Evolutionary conservation across 2,888 invertebrate species (phyloP).

Genomic region (Catocala fraxini): DNA sequence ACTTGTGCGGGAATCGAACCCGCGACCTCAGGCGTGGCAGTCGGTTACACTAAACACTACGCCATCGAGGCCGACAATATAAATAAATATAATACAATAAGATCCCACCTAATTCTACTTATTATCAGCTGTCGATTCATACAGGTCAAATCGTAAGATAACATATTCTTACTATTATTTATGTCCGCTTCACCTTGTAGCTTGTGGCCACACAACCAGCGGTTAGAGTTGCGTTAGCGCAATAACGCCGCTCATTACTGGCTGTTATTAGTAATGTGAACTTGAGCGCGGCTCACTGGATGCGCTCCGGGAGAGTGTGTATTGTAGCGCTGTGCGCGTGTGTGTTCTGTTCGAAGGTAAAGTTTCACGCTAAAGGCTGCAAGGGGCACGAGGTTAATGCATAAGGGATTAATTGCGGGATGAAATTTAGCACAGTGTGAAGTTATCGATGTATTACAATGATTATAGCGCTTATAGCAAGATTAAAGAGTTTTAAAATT

Average conservation of each 20-base stretch:
- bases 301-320: background rate
- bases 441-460: background rate
- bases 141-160: too few relatives aligned
- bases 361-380: constrained; percentile 5
- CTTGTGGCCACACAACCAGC: constrained; percentile 14
- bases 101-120: too few relatives aligned
- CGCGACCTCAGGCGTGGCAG: too few relatives aligned
- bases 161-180: too few relatives aligned
- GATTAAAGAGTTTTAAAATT: too few relatives aligned
- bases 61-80: too few relatives aligned
- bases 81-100: too few relatives aligned
- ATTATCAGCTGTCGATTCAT: too few relatives aligned
- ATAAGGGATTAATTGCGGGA: background rate
- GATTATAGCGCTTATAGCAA: background rate
- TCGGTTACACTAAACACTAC: too few relatives aligned
- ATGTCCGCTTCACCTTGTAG: constrained; percentile 11
- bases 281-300: constrained; percentile 5
- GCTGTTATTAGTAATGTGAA: constrained; percentile 37
- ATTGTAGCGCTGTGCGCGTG: background rate
- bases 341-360: background rate
- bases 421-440: background rate
- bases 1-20: too few relatives aligned
- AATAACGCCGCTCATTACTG: constrained; percentile 38
- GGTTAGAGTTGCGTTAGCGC: constrained; percentile 29
- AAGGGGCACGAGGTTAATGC: background rate